A percentile compares a stretch with the other conserved stretches of the same genome.
Conservation (phyloP, 2,797 vertebrate species). For the Nannoperca australis region DNA sequence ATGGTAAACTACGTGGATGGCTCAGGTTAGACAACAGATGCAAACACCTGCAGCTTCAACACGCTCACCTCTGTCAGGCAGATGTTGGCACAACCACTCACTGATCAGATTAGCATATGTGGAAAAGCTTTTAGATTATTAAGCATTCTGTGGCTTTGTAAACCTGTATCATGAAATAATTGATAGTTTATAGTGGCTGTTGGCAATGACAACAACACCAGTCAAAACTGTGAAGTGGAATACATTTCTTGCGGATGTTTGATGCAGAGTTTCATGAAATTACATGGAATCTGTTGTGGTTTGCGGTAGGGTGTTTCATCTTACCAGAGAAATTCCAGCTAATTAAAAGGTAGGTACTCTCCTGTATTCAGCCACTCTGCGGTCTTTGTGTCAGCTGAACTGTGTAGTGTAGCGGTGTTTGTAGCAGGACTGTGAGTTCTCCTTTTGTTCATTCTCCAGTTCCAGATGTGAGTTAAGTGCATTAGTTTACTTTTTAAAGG, state of each 20-base stretch:
- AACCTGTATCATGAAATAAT: neutral
- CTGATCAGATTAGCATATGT: conserved; percentile 25
- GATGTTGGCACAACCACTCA: conserved; percentile 35
- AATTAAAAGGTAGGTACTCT: neutral
- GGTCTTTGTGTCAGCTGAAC: too few relatives aligned
- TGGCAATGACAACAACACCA: neutral
- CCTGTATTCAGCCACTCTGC: neutral
- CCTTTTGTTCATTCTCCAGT: neutral
- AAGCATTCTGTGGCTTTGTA: neutral
- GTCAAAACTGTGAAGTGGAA: neutral
- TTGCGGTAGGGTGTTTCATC: neutral
- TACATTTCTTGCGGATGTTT: neutral
- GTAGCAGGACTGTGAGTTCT: neutral
- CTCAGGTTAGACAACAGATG: conserved; percentile 64
- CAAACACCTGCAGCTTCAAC: conserved; percentile 74
- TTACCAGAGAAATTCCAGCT: neutral
- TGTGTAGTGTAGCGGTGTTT: neutral
- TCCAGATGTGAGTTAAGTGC: neutral
- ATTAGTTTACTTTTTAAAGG: neutral
- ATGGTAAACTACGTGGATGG: conserved; percentile 51
- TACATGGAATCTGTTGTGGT: neutral
- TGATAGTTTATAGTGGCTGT: neutral
- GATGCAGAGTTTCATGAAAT: neutral
- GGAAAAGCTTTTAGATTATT: neutral
- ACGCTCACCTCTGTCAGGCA: conserved; percentile 62